phyloP scores from a whole-genome alignment of 2,113 vertebrate genomes.

The Ardeotis arabs region DNA sequence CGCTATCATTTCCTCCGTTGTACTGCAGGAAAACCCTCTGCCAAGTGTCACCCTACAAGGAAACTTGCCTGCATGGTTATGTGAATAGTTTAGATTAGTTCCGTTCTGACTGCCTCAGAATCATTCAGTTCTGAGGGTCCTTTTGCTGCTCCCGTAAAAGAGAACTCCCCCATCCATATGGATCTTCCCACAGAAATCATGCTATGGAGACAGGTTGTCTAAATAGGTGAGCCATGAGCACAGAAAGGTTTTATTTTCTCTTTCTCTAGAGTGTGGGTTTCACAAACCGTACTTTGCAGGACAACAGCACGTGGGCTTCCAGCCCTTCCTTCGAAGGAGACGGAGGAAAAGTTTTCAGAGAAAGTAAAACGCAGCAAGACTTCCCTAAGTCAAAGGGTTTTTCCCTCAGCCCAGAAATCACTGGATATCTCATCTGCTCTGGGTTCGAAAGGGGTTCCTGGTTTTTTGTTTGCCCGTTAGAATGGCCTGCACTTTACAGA shows the following conservation, averaged over 20 bases:
- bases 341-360: neutral
- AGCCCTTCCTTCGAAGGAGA: neutral
- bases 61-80: neutral
- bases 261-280: neutral
- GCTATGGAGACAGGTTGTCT: neutral
- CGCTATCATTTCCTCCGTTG: neutral
- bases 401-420: neutral
- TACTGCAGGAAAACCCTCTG: neutral
- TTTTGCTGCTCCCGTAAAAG: neutral
- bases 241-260: neutral
- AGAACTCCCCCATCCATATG: neutral
- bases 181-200: neutral
- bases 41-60: neutral
- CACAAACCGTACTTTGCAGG: neutral
- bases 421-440: neutral
- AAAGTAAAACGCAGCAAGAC: neutral
- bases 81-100: neutral
- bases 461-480: rapidly evolving
- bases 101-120: neutral
- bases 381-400: neutral
- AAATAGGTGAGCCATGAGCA: neutral
- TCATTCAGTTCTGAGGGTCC: neutral
- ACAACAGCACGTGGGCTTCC: neutral
- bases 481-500: neutral
- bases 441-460: neutral